These are phyloP conservation scores for Phainopepla nitens DNA, from an alignment of 2,113 vertebrate genomes.

Conservation along the genomic window DNA sequence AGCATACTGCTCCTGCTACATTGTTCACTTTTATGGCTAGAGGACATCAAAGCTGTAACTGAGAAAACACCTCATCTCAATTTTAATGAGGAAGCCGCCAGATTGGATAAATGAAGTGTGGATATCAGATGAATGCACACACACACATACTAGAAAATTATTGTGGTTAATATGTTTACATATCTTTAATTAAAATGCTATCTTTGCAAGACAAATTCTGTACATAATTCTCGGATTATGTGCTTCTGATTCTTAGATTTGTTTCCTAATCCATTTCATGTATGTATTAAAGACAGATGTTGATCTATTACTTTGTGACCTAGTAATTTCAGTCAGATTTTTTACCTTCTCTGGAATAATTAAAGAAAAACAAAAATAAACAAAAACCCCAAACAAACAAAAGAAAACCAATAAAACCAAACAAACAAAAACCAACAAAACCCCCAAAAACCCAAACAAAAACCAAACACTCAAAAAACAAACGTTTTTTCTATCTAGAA, in stretches of 20 bases:
- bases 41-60: not conserved
- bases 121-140: not conserved
- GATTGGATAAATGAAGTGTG: not conserved
- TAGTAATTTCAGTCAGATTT: not conserved
- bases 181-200: slow-evolving; percentile 17
- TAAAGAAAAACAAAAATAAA: not conserved
- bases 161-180: slow-evolving; percentile 27
- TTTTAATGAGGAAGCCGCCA: not conserved
- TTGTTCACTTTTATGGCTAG: not conserved
- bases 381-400: too few species aligned
- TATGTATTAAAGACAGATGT: not conserved
- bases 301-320: not conserved
- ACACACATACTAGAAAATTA: not conserved
- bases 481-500: not conserved
- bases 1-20: not conserved
- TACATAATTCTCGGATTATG: slow-evolving; percentile 27
- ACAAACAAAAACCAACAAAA: too few species aligned
- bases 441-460: too few species aligned
- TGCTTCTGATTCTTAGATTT: not conserved
- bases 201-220: not conserved
- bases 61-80: not conserved
- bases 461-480: too few species aligned
- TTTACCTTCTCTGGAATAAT: not conserved
- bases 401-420: too few species aligned
- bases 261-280: not conserved